Percentiles rank a stretch among this genome's conserved stretches.
Evolutionary conservation across 2,888 invertebrate genomes (phyloP).

Genomic region (Anticlea derivata): DNA sequence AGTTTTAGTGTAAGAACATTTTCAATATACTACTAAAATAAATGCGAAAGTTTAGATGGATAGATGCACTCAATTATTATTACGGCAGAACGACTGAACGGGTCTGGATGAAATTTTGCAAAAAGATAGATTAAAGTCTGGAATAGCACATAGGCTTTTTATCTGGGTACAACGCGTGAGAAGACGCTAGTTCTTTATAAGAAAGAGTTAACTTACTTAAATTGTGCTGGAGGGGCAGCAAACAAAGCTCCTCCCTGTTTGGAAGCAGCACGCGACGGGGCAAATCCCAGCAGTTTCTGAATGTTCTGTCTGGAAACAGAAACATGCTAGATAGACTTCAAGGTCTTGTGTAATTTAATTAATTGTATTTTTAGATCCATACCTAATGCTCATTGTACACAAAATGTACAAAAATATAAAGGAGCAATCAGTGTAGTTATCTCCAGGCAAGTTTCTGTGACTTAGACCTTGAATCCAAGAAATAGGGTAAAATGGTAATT

Average conservation of each 20-base stretch:
- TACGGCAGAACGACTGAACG: too few relatives aligned
- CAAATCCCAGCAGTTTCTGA: slow-evolving; percentile 98
- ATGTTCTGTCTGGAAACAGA: slow-evolving; percentile 91
- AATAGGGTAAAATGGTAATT: slow-evolving; percentile 97
- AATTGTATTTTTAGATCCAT: slow-evolving; percentile 72
- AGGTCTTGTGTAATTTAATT: background rate
- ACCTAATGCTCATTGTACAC: slow-evolving; percentile 99
- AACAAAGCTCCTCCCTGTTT: slow-evolving; percentile 96
- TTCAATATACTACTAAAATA: background rate
- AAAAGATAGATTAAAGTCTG: too few relatives aligned
- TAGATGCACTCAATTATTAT: too few relatives aligned
- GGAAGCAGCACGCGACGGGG: slow-evolving; percentile 97
- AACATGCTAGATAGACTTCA: background rate
- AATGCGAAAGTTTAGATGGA: too few relatives aligned
- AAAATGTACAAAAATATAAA: slow-evolving; percentile 99
- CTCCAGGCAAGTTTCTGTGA: slow-evolving; percentile 97
- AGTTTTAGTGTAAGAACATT: too few relatives aligned
- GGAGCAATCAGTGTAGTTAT: slow-evolving; percentile 98
- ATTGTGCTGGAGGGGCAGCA: slow-evolving; percentile 91
- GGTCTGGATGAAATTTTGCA: too few relatives aligned
- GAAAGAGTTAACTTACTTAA: too few relatives aligned
- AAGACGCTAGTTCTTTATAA: too few relatives aligned
- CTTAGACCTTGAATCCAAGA: slow-evolving; percentile 98
- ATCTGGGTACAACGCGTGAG: too few relatives aligned
- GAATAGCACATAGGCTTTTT: too few relatives aligned